phyloP scores from a whole-genome alignment of 2,888 invertebrate species.

The Macrosiphum euphorbiae region DNA sequence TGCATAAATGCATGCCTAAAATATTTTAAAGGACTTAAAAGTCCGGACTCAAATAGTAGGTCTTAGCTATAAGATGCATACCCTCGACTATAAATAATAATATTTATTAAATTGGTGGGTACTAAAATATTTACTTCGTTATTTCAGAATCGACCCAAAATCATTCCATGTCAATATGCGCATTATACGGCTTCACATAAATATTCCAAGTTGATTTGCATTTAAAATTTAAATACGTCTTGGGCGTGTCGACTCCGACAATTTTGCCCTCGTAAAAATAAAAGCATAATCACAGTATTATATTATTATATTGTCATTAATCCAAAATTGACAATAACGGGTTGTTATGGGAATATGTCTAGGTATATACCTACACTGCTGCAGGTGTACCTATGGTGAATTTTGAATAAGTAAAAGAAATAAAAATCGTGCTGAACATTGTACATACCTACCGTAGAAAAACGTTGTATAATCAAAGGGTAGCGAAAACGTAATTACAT shows the following conservation, averaged over 20 bases:
- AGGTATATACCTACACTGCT: not conserved
- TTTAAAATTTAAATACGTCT: not conserved
- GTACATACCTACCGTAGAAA: not conserved
- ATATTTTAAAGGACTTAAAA: not conserved
- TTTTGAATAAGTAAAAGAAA: not conserved
- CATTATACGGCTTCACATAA: not conserved
- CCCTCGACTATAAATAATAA: not conserved
- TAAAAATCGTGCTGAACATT: not conserved
- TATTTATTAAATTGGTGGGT: not conserved
- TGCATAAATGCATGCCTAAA: not conserved
- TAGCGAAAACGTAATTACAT: not conserved
- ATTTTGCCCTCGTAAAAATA: too few species aligned
- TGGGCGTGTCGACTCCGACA: not conserved
- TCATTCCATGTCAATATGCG: not conserved
- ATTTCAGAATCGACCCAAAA: not conserved
- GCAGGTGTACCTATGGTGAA: not conserved
- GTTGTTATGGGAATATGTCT: not conserved
- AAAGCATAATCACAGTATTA: not conserved
- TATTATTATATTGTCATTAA: conserved; percentile 24
- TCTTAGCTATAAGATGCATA: not conserved
- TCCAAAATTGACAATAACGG: not conserved
- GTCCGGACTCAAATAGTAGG: not conserved
- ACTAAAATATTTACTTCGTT: not conserved
- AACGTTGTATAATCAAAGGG: not conserved
- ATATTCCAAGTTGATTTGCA: not conserved